Percentiles rank a stretch among this genome's conserved stretches.
Conservation (phyloP, 2,113 vertebrate species). For the Propithecus coquereli region DNA sequence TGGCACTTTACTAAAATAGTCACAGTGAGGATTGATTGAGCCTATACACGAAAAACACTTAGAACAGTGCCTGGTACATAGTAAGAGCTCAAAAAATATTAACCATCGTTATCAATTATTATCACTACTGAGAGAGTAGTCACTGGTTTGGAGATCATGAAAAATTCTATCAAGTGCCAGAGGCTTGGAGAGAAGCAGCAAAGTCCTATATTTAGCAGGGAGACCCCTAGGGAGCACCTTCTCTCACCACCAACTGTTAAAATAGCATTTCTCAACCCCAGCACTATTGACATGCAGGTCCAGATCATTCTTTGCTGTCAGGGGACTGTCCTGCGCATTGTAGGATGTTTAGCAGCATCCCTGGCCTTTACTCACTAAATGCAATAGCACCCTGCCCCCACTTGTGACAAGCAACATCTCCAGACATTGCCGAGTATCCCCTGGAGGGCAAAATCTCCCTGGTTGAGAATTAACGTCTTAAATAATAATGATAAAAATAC, state of each 20-base stretch:
- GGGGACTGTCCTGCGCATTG: neutral
- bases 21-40: neutral
- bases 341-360: neutral
- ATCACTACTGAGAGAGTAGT: neutral
- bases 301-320: neutral
- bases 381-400: neutral
- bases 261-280: neutral
- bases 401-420: neutral
- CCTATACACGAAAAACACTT: neutral
- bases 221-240: neutral
- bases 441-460: neutral
- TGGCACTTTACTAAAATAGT: neutral
- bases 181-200: neutral
- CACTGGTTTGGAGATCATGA: neutral
- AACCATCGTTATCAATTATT: neutral
- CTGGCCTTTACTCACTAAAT: neutral
- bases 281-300: neutral
- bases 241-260: neutral
- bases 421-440: neutral
- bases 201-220: neutral
- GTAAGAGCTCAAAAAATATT: neutral
- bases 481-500: neutral
- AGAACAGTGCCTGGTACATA: neutral
- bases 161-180: neutral
- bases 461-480: slow-evolving; percentile 17